Evolutionary conservation across 2,797 vertebrate genomes (phyloP), one percentile per base, ranked within the genome.

Genomic region (Falco berigora): DNA sequence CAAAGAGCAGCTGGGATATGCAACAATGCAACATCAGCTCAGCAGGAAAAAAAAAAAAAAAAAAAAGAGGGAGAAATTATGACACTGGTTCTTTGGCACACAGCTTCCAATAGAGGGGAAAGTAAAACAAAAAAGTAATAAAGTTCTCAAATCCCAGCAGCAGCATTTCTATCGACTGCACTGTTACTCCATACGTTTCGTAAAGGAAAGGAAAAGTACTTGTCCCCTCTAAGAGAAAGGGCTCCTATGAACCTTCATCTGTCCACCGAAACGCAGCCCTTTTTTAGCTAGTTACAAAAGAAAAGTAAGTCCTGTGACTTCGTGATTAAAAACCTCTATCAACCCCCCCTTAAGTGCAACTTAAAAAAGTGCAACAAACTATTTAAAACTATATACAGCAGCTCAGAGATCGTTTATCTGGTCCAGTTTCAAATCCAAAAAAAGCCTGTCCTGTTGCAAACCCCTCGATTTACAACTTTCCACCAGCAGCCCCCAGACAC

Each of bases 251-350:
- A 98, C 97, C 98, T 97, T 92, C 97, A 96, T 97, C 98, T 95
- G 96, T 98, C 98, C 94, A 95, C 94, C 82, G 52, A 96, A 97
- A 98, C 96, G 92, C 97, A 98, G 97, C 98, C 98, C 98, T 98
- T 98, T 92, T 97, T 96, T 97, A 98, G 97, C 98, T 98, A 98
- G 98, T 98, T 98, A 99, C 99, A 99, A 98, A 98, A 98, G 98
- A 95, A 97, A 98, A 98, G 97, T 92, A 96, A 98, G 98, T 98
- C 98, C 95, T 96, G 98, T 98, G 98, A 98, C 97, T 98, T 95
- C 44, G 98, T 99, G 99, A 99, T 99, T 99, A 99, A 99, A 99
- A 99, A 99, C 98, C 98, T 98, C 98, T 98, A 98, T 98, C 98
- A 98, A 99, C 98, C 98, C 98, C 98, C 98, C 98, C 98, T 88